phyloP scores from a whole-genome alignment of 2,113 vertebrate genomes.

The Bettongia penicillata region DNA sequence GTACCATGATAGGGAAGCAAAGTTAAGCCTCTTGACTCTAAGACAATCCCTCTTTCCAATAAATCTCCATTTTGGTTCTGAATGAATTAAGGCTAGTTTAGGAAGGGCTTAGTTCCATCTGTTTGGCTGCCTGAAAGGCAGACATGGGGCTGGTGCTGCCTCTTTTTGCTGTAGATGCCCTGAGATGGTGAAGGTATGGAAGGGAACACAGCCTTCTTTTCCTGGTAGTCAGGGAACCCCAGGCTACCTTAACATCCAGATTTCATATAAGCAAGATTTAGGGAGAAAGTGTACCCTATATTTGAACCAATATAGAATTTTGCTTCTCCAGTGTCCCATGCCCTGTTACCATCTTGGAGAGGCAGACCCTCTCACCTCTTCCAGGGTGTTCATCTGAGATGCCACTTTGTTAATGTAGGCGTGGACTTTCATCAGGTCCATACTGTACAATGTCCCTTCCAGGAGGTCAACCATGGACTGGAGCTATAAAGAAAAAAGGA shows the following conservation, averaged over 20 bases:
- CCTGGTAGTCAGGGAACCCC: conserved; percentile 49
- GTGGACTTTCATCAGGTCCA: conserved; percentile 98
- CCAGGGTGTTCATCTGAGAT: conserved; percentile 95
- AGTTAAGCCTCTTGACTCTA: background rate
- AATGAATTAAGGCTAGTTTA: background rate
- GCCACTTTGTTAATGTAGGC: conserved; percentile 95
- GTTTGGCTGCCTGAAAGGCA: background rate
- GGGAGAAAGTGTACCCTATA: background rate
- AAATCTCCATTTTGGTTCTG: background rate
- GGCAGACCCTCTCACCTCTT: conserved; percentile 88
- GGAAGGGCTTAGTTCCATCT: background rate
- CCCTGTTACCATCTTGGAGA: rapidly evolving
- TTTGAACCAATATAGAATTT: background rate
- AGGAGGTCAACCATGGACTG: conserved; percentile 97
- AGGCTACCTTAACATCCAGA: background rate
- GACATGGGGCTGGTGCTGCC: background rate
- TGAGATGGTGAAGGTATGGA: conserved; percentile 61
- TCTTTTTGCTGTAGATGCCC: background rate
- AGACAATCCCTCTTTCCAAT: background rate
- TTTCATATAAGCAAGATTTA: background rate
- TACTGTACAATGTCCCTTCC: conserved; percentile 95
- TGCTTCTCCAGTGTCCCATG: background rate
- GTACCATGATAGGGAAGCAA: background rate
- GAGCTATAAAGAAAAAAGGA: conserved; percentile 83
- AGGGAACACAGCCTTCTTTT: conserved; percentile 62